Conservation (phyloP, 2,113 vertebrate species). For the Pyrgilauda ruficollis region DNA sequence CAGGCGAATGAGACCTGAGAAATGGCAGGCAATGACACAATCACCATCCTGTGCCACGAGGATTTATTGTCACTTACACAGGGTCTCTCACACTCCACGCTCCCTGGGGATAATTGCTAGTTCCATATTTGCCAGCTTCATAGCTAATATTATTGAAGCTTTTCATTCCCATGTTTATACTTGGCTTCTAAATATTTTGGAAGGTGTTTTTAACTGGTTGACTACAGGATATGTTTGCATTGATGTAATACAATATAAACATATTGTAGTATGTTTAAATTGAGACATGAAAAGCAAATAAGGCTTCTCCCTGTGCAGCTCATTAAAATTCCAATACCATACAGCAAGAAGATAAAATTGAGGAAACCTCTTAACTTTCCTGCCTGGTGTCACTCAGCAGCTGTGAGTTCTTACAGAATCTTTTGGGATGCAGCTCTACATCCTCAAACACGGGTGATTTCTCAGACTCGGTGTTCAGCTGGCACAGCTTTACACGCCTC, state of each 20-base stretch:
- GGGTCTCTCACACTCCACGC: not conserved
- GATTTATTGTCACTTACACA: not conserved
- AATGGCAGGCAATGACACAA: conserved; percentile 35
- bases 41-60: not conserved
- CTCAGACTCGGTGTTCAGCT: not conserved
- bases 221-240: not conserved
- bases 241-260: not conserved
- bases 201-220: not conserved
- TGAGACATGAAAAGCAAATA: not conserved
- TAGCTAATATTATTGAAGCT: not conserved
- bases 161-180: not conserved
- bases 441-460: not conserved
- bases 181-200: not conserved
- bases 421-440: not conserved
- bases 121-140: not conserved
- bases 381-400: not conserved
- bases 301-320: not conserved
- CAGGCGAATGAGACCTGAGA: conserved; percentile 91
- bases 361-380: not conserved
- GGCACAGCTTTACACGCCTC: not conserved
- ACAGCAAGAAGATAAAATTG: not conserved
- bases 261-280: not conserved
- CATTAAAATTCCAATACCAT: not conserved
- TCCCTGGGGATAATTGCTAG: not conserved
- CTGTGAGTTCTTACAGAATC: not conserved